phyloP scores from a whole-genome alignment of 2,888 invertebrate genomes.

The Macropis europaea region DNA sequence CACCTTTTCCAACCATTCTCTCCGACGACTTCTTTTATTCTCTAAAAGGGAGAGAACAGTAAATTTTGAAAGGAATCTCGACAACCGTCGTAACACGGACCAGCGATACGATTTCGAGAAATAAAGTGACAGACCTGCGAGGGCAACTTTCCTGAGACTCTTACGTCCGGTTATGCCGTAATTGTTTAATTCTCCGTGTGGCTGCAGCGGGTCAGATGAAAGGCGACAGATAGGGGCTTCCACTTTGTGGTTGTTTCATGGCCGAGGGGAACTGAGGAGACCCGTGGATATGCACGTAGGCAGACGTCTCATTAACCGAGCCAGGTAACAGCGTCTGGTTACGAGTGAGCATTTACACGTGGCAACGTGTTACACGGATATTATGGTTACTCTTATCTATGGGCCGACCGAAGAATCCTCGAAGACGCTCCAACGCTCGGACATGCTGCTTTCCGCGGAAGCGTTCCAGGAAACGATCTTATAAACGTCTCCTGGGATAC shows the following conservation, averaged over 20 bases:
- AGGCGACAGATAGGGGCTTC: constrained; percentile 59
- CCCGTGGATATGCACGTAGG: constrained; percentile 52
- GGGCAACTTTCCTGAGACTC: constrained; percentile 58
- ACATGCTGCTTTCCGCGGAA: neutral
- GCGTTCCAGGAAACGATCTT: constrained; percentile 12
- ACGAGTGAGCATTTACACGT: constrained; percentile 51
- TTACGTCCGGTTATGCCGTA: constrained; percentile 59
- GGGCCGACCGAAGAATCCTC: constrained; percentile 46
- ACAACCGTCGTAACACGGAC: neutral
- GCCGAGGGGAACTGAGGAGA: constrained; percentile 22
- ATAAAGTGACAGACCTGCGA: constrained; percentile 16
- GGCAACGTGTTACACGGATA: constrained; percentile 52
- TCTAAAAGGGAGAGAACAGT: neutral
- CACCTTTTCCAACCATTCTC: too few species aligned
- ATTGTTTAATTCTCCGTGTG: constrained; percentile 69
- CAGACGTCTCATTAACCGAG: constrained; percentile 60
- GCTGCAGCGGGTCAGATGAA: constrained; percentile 63
- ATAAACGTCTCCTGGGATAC: neutral
- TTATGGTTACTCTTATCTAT: constrained; percentile 17
- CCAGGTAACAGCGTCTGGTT: constrained; percentile 49
- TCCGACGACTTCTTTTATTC: too few species aligned
- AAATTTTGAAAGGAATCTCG: constrained; percentile 29
- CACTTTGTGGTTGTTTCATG: constrained; percentile 36
- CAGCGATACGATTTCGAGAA: constrained; percentile 22
- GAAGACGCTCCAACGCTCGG: neutral